These are phyloP conservation scores for Falcunculus frontatus DNA, from an alignment of 2,113 vertebrate species.

Conservation along the genomic window DNA sequence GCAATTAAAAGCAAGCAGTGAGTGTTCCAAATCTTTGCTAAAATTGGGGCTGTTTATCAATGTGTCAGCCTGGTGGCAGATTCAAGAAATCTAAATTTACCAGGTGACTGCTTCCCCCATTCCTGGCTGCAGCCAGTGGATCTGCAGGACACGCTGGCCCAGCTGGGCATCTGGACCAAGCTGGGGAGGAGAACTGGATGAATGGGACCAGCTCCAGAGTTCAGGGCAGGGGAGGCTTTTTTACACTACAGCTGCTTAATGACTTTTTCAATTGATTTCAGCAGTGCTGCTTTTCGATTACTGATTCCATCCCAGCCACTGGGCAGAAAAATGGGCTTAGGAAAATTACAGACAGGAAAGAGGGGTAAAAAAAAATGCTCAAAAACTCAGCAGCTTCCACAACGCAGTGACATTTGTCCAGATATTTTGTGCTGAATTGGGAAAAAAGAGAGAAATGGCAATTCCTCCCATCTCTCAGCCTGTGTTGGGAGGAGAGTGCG, in stretches of 20 bases:
- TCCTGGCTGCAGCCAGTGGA: conserved; percentile 65
- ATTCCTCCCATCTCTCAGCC: neutral
- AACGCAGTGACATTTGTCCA: neutral
- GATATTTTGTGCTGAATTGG: neutral
- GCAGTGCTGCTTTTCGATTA: conserved; percentile 41
- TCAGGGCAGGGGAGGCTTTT: neutral
- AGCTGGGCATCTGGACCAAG: neutral
- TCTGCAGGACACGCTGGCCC: conserved; percentile 59
- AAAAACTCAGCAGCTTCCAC: neutral
- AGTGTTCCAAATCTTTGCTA: conserved; percentile 58
- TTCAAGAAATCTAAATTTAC: conserved; percentile 80
- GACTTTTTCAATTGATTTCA: conserved; percentile 65
- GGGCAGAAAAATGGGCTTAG: conserved; percentile 32
- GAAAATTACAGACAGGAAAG: neutral
- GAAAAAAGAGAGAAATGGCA: neutral
- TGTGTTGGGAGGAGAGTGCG: neutral
- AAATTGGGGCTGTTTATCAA: conserved; percentile 72
- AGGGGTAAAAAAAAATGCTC: neutral
- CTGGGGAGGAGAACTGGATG: conserved; percentile 9
- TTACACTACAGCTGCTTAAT: conserved; percentile 40
- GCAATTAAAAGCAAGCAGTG: conserved; percentile 67
- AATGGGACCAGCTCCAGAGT: conserved; percentile 4
- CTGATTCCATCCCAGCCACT: conserved; percentile 26
- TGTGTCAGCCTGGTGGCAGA: conserved; percentile 74
- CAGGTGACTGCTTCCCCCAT: conserved; percentile 59